These are phyloP conservation scores for Sebastes matsubarae DNA, from an alignment of 2,797 vertebrate species.

Conservation along the genomic window DNA sequence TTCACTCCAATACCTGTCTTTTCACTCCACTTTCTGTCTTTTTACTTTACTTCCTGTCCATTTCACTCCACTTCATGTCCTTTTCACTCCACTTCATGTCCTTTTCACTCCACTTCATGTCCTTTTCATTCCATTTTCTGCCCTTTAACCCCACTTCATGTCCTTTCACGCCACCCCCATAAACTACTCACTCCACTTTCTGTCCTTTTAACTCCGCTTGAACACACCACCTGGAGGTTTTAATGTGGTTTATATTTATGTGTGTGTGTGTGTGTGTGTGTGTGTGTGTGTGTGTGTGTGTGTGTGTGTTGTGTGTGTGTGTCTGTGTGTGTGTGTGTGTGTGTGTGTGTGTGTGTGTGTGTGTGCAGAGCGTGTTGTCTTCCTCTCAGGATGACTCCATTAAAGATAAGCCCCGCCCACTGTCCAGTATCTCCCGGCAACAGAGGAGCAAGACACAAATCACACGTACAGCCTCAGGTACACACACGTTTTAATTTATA, in stretches of 20 bases:
- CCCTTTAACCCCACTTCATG: not conserved
- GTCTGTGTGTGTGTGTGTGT: too few relatives aligned
- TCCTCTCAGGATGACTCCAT: slow-evolving; percentile 88
- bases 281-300: too few relatives aligned
- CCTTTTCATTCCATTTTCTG: too few relatives aligned
- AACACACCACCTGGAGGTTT: too few relatives aligned
- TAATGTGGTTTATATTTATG: not conserved
- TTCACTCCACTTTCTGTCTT: not conserved
- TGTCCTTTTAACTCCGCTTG: too few relatives aligned
- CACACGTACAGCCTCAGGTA: slow-evolving; percentile 93
- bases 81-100: not conserved
- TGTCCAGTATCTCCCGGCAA: slow-evolving; percentile 87
- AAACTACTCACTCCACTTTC: too few relatives aligned
- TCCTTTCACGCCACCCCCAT: not conserved
- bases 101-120: too few relatives aligned
- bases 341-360: not conserved
- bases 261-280: not conserved
- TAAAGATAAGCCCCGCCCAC: slow-evolving; percentile 84
- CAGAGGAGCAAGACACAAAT: slow-evolving; percentile 90
- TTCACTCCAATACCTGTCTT: too few relatives aligned
- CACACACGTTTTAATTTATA: not conserved
- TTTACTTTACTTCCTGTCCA: too few relatives aligned
- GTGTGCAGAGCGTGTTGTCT: slow-evolving; percentile 84
- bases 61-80: not conserved
- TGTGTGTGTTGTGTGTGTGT: too few relatives aligned